phyloP scores from a whole-genome alignment of 2,797 vertebrate species.

The Anniella stebbinsi region DNA sequence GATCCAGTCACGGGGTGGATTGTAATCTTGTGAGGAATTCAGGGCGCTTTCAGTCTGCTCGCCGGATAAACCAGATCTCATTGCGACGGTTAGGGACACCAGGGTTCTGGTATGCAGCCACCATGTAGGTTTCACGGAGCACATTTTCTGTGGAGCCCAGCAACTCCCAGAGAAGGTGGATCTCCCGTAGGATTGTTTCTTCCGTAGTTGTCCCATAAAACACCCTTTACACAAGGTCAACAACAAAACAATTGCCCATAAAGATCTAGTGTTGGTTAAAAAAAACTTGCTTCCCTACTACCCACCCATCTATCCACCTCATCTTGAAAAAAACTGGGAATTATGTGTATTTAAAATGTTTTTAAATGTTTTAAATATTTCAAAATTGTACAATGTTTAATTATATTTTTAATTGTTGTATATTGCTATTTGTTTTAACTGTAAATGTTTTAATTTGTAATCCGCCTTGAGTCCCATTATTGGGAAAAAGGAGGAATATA shows the following conservation, averaged over 20 bases:
- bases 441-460: too few species aligned
- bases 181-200: constrained; percentile 84
- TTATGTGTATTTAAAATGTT: too few species aligned
- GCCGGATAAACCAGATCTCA: constrained; percentile 88
- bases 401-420: too few species aligned
- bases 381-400: too few species aligned
- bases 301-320: neutral
- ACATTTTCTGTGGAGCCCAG: constrained; percentile 74
- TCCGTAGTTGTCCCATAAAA: constrained; percentile 84
- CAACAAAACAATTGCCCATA: constrained; percentile 18
- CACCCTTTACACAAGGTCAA: constrained; percentile 62
- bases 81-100: constrained; percentile 81
- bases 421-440: too few species aligned
- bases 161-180: constrained; percentile 82
- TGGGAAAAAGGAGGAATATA: too few species aligned
- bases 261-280: neutral
- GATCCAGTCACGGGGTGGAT: neutral
- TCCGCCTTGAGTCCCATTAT: too few species aligned
- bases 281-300: neutral
- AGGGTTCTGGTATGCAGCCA: constrained; percentile 86
- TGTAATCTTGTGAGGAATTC: neutral
- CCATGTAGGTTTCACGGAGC: constrained; percentile 77
- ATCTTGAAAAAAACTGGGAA: neutral
- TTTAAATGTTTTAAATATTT: too few species aligned
- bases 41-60: constrained; percentile 50